These are phyloP conservation scores for Hymenochirus boettgeri DNA, from an alignment of 2,113 vertebrate genomes.

Conservation along the genomic window DNA sequence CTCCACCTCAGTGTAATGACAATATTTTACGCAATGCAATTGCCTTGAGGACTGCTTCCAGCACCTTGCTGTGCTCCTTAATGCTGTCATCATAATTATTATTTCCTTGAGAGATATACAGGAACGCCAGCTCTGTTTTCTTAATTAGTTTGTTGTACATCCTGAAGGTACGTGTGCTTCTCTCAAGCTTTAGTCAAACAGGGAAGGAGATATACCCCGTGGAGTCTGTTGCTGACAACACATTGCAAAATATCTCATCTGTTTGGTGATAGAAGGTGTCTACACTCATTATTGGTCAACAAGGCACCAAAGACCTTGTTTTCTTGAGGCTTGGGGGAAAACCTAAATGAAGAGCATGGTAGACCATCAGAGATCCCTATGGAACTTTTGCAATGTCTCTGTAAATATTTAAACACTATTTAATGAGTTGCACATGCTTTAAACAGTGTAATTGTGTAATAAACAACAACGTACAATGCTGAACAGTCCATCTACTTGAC, in stretches of 20 bases:
- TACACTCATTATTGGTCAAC: slow-evolving; percentile 11
- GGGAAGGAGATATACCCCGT: slow-evolving; percentile 6
- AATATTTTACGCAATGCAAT: slow-evolving; percentile 7
- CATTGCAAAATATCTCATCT: neutral
- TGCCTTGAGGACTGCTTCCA: slow-evolving; percentile 28
- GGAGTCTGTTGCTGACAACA: slow-evolving; percentile 13
- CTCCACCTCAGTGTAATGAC: slow-evolving; percentile 31
- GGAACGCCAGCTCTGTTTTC: slow-evolving; percentile 19
- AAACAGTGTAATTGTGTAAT: neutral
- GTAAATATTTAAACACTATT: neutral
- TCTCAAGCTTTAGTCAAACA: slow-evolving; percentile 13
- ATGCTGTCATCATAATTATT: neutral
- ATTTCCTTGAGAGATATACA: slow-evolving; percentile 5
- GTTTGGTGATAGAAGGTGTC: neutral
- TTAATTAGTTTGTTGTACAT: slow-evolving; percentile 18
- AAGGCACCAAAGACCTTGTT: neutral
- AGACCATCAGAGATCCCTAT: neutral
- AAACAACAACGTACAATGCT: neutral
- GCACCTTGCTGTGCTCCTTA: neutral
- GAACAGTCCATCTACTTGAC: no score
- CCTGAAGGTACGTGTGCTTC: neutral
- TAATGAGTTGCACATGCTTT: neutral
- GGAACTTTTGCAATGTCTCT: neutral
- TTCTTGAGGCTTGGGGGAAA: neutral
- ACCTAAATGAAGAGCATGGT: neutral